A percentile compares a stretch with the other conserved stretches of the same genome.
Conservation (phyloP, 2,888 invertebrate genomes). For the Drosophila cognata region DNA sequence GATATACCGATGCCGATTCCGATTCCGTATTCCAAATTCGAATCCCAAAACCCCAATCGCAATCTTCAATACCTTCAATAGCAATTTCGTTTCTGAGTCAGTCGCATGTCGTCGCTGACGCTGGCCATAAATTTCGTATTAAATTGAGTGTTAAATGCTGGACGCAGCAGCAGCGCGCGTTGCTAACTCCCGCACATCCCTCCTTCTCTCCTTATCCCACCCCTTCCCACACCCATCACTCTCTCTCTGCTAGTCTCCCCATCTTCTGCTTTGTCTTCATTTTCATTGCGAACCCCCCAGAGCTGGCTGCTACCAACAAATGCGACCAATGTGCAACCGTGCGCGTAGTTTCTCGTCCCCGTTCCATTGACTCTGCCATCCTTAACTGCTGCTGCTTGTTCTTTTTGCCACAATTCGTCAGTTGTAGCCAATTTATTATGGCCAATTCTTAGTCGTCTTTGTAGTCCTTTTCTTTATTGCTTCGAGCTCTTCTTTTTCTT, state of each 20-base stretch:
- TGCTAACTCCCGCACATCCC: slow-evolving; percentile 4
- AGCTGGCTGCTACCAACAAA: slow-evolving; percentile 36
- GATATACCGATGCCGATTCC: slow-evolving; percentile 17
- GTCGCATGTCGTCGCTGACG: slow-evolving; percentile 72
- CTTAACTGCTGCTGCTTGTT: slow-evolving; percentile 13
- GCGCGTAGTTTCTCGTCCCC: slow-evolving; percentile 53
- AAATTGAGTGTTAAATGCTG: slow-evolving; percentile 80
- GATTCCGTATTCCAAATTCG: slow-evolving; percentile 18
- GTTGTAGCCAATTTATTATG: slow-evolving; percentile 76
- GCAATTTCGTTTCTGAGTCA: slow-evolving; percentile 25
- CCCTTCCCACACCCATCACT: slow-evolving; percentile 1
- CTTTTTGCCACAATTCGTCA: slow-evolving; percentile 64
- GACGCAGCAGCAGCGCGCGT: slow-evolving; percentile 50
- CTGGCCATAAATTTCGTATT: slow-evolving; percentile 78
- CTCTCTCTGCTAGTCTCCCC: slow-evolving; percentile 4
- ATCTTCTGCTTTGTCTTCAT: neutral
- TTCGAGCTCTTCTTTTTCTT: slow-evolving; percentile 12
- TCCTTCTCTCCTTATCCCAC: neutral
- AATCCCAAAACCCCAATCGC: slow-evolving; percentile 18
- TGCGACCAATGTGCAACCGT: slow-evolving; percentile 70
- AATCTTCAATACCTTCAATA: slow-evolving; percentile 27
- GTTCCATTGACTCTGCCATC: neutral
- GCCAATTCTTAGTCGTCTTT: slow-evolving; percentile 52
- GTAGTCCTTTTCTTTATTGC: slow-evolving; percentile 44
- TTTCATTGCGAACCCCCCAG: slow-evolving; percentile 7